A percentile compares a stretch with the other conserved stretches of the same genome.
Evolutionary conservation across 2,113 vertebrate species (phyloP).

Genomic region (Meriones unguiculatus): DNA sequence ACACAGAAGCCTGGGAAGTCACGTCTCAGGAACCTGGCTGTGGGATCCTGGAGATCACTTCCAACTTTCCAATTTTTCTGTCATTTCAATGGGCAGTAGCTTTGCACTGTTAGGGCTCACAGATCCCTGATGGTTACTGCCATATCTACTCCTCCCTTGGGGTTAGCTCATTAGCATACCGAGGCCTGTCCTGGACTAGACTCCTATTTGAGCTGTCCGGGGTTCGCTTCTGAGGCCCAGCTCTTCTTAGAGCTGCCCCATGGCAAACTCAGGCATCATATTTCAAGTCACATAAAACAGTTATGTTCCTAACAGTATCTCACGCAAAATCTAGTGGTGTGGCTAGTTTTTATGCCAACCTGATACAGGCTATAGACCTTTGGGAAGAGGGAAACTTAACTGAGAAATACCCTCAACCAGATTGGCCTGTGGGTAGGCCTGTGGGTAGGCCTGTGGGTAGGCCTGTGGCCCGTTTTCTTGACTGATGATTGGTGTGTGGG

Average conservation of each 20-base stretch:
- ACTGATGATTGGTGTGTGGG: background rate
- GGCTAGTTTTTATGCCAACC: background rate
- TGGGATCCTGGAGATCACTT: background rate
- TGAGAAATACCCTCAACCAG: background rate
- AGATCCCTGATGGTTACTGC: background rate
- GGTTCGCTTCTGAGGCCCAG: background rate
- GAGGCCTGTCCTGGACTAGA: background rate
- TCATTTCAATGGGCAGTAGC: background rate
- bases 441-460: background rate
- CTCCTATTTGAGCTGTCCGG: background rate
- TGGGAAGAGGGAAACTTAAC: background rate
- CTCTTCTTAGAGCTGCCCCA: background rate
- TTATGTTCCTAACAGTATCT: background rate
- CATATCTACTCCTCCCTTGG: background rate
- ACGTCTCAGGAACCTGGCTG: background rate
- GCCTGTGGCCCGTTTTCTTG: background rate
- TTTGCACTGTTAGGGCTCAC: background rate
- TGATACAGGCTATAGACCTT: background rate
- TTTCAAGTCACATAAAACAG: background rate
- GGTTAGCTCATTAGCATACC: background rate
- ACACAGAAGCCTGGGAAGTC: background rate
- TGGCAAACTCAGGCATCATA: background rate
- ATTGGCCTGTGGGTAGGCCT: background rate
- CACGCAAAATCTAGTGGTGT: background rate
- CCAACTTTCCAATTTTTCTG: background rate